Evolutionary conservation across 64 coral and sea anemone species (phyloP), one percentile per base, ranked within the genome.

Genomic region (Montipora sp.): DNA sequence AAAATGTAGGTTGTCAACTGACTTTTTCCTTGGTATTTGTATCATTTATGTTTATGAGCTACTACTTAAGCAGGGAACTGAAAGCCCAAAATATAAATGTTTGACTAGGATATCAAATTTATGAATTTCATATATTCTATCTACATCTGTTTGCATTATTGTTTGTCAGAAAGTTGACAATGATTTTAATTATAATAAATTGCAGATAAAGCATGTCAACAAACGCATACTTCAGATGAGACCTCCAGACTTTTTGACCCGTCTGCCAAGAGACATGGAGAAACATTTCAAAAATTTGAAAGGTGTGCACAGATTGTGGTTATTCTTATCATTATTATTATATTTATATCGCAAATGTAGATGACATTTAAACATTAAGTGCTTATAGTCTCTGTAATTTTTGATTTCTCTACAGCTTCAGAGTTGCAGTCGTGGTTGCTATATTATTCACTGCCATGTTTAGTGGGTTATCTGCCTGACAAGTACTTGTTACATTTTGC

Each of bases 241-340:
- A 77, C 92, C 92, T 63, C 92, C 92, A 67, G 92, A 94, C 59
- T 77, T 82, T 77, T 19, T 94, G 3, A 73, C 48, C 8, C 61
- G 92, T 19, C 87, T 94, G 11, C 92, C 92, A 94, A 89, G 92
- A 75, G 79, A 89, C 71, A 46, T 94, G 14, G 92, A 94, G 51
- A 94, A 94, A 13, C 86, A 89, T 53, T 94, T 77, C 58, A 94
- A 89, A 20, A 94, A 84, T 44, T 94, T 94, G 15, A 94, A 94
- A 84, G 92, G 87, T 94, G 48, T 87, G 77, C 47, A 48, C 3
- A 74, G 3, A 7, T 58, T 1, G 0, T 23, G 51, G 7, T 6
- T 80, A 63, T 53, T 15, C 8, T 63, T 15, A 63, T 63, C 5
- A 63, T 63, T 15, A 81, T 81, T 81, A 20, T 63, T 43, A 83